phyloP scores from a whole-genome alignment of 1,140 invertebrate genomes.

The Oncopodura yosiiana region DNA sequence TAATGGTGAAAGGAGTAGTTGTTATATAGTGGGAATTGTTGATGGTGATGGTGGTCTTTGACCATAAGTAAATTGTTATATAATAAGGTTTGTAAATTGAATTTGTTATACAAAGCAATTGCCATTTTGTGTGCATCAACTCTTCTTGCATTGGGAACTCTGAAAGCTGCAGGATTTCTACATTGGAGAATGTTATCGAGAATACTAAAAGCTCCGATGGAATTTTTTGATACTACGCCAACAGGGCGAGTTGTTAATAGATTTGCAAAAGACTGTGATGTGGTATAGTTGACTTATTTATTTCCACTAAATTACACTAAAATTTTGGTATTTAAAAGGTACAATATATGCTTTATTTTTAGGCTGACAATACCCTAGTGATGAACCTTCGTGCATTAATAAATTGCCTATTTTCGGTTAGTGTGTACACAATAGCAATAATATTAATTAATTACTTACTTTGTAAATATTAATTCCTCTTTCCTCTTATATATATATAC shows the following conservation, averaged over 20 bases:
- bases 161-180: conserved; percentile 55
- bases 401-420: conserved; percentile 45
- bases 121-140: conserved; percentile 38
- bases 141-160: conserved; percentile 43
- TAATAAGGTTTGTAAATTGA: no score
- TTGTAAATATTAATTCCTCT: no score
- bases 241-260: conserved; percentile 72
- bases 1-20: no score
- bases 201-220: conserved; percentile 54
- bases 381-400: conserved; percentile 51
- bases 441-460: conserved; percentile 9
- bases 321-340: no score
- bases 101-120: conserved; percentile 38
- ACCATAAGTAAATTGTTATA: no score
- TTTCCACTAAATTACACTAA: conserved; percentile 33
- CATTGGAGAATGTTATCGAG: conserved; percentile 56
- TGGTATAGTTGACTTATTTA: conserved; percentile 61
- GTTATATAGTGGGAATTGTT: no score
- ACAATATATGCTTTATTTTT: no score
- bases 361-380: conserved; percentile 55
- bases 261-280: conserved; percentile 74
- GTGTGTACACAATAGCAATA: no score
- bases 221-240: conserved; percentile 80
- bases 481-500: no score
- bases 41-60: no score